Evolutionary conservation across 2,797 vertebrate genomes (phyloP), one percentile per base, ranked within the genome.

Genomic region (Anguilla obscura): DNA sequence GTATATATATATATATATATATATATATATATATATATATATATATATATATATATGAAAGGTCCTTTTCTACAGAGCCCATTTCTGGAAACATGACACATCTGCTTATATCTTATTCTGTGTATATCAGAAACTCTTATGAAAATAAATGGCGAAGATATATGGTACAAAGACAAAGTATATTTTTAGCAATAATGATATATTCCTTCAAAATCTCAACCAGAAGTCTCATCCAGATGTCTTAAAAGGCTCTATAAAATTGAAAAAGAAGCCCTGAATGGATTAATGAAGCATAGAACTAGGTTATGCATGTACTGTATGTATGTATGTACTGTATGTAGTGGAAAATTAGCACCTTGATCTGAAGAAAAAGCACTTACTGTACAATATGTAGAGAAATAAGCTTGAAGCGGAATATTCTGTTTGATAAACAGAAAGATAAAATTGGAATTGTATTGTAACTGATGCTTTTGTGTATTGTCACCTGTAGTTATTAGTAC

Each of bases 381-480:
- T 82, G 79, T 45, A 76, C 14, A 12, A 33, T 76, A 50, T 82
- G 40, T 82, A 24, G 45, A 50, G 18, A 50, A 82, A 82, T 82
- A 82, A n/a, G 79, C 79, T 82, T 48, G 79, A 82, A 82, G 8
- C 18, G 21, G n/a, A 48, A 24, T 50, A 8, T 82, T 50, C 14
- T 79, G 74, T 24, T 40, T 76, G 74, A 40, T 58, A 1, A 40
- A 40, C 6, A 12, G 9, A 76, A 76, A 76, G 33, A 24, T 82
- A 40, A 45, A 48, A 5, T 40, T n/a, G 8, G 21, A 82, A 82
- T n/a, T 82, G 2, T 76, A 76, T 76, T 76, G 21, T 24, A 50
- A 82, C 40, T 48, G 40, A 82, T 82, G 79, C 6, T 82, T 82
- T n/a, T 82, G 36, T 79, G 36, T 82, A 50, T 16, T 82, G 79